A percentile compares a stretch with the other conserved stretches of the same genome.
Conservation (phyloP, 2,797 vertebrate genomes). For the Brachyalestes nurse region DNA sequence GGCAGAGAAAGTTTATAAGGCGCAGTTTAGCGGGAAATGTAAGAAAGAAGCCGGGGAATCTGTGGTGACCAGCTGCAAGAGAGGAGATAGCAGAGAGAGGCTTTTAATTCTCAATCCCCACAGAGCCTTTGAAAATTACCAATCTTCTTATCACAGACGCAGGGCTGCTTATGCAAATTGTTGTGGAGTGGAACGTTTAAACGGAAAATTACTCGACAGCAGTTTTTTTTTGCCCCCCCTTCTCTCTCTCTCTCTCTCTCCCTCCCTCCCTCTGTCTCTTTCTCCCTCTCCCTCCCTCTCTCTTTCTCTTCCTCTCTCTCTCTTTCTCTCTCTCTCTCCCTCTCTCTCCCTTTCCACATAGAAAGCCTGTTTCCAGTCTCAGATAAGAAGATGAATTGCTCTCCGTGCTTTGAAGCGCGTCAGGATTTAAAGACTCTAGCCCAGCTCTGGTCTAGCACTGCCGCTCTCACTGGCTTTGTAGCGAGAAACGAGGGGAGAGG, state of each 20-base stretch:
- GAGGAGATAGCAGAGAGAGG: slow-evolving; percentile 87
- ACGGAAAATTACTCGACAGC: slow-evolving; percentile 92
- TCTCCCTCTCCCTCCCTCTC: slow-evolving; percentile 72
- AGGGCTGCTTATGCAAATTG: slow-evolving; percentile 92
- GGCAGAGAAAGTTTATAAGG: slow-evolving; percentile 81
- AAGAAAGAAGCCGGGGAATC: slow-evolving; percentile 82
- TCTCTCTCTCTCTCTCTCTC: slow-evolving; percentile 28
- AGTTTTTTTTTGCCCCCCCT: slow-evolving; percentile 69
- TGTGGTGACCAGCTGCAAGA: slow-evolving; percentile 86
- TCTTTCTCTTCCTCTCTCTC: slow-evolving; percentile 44
- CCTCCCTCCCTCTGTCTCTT: slow-evolving; percentile 57
- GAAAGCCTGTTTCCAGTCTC: slow-evolving; percentile 85
- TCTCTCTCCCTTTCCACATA: slow-evolving; percentile 76
- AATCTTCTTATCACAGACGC: slow-evolving; percentile 93
- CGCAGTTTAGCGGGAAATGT: slow-evolving; percentile 79
- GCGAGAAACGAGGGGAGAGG: slow-evolving; percentile 62
- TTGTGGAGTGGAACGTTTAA: slow-evolving; percentile 92
- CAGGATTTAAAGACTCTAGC: slow-evolving; percentile 85
- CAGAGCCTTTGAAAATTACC: slow-evolving; percentile 92
- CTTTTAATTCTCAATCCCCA: slow-evolving; percentile 89
- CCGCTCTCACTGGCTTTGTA: slow-evolving; percentile 80
- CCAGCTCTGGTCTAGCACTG: slow-evolving; percentile 77
- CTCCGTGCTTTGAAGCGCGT: slow-evolving; percentile 83
- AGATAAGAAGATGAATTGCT: slow-evolving; percentile 89
- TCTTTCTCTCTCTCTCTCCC: slow-evolving; percentile 51